Evolutionary conservation across 2,888 invertebrate genomes (phyloP), one percentile per base, ranked within the genome.

Genomic region (Chirona hameri): DNA sequence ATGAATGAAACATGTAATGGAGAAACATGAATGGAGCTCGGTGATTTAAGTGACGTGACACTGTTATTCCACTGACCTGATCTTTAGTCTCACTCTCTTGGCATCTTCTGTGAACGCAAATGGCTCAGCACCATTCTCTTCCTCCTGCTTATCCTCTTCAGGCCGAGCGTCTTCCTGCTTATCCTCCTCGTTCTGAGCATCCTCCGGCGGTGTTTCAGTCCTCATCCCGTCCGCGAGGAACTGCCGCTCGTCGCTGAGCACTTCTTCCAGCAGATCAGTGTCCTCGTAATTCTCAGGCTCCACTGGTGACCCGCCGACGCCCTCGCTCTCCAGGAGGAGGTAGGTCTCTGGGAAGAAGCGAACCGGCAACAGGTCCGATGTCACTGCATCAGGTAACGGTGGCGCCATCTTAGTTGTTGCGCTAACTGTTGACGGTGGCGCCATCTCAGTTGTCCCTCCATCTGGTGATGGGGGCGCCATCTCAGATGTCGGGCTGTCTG

Each of bases 241-340:
- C 60, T 60, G 60, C 24, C n/a, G 27, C 14, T 15, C 27, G 69
- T 69, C 57, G 3, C 24, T 14, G 21, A 57, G 57, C 21, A 21
- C 57, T 7, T 57, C 57, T 15, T 12, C 29, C 29, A 69, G 29
- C 15, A 3, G 69, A 15, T 29, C 69, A 1, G 12, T 15, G 57
- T 24, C 57, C 18, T 9, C 18, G 57, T 60, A 60, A 9, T 60
- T 18, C 57, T 60, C 48, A 12, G 48, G 48, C 7, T 48, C 48
- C 48, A 10, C 48, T 7, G 12, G 7, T 7, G 48, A 12, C 48
- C 12, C 24, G 24, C 2, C 27, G 24, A 7, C 27, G 27, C 15
- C 76, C 4, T 76, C 39, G 15, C 39, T 39, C 76, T 76, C 76
- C 76, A 76, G 76, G 31, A 76, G 76, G 21, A 76, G 76, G 76